Base-by-base conservation (phyloP, 2,888 invertebrate genomes). In the Zygothrica quintamaculata region DNA sequence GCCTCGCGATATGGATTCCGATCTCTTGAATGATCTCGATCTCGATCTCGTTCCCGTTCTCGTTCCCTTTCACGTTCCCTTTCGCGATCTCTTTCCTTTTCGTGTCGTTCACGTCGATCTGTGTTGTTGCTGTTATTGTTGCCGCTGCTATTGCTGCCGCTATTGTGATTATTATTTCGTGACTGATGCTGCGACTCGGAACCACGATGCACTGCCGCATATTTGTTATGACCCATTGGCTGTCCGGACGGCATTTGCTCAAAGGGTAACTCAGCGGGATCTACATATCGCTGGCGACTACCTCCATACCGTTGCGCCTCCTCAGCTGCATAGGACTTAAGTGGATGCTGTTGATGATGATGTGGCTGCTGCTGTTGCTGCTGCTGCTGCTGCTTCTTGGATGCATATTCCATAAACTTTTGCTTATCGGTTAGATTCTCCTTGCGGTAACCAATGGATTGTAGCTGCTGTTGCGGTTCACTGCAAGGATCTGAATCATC, bases 361-460 rank as follows among this genome's bases (percentile, higher is more conserved):
- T 69, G 69, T 7, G 66, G 72, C 16, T 77, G 69, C 43, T 88
- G 81, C 25, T 81, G 68, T 59, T 65, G 51, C 6, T 71, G 71
- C 9, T 70, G 72, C 18, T 77, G 69, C 40, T 88, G 87, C 13
- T 88, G 73, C 66, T 89, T 90, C 39, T 88, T 84, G 4, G 84
- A 73, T 2, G 84, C 84, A 58, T 89, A 90, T 52, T 91, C 90
- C 68, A 90, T 87, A 68, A 90, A 91, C 57, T 91, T 91, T 18
- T 91, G 91, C 61, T 90, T 91, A 51, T 91, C 91, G 1, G 91
- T 91, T 25, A 91, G 82, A 69, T 91, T 91, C 64, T 90, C 90
- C 48, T 90, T 89, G 65, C 88, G 90, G 40, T 89, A 89, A 33
- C 70, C 71, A 1, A 46, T 42, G 3, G 33, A 7, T 3, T 51